A percentile compares a stretch with the other conserved stretches of the same genome.
phyloP scores from a whole-genome alignment of 2,797 vertebrate genomes.

The Phrynocephalus guinanensis region DNA sequence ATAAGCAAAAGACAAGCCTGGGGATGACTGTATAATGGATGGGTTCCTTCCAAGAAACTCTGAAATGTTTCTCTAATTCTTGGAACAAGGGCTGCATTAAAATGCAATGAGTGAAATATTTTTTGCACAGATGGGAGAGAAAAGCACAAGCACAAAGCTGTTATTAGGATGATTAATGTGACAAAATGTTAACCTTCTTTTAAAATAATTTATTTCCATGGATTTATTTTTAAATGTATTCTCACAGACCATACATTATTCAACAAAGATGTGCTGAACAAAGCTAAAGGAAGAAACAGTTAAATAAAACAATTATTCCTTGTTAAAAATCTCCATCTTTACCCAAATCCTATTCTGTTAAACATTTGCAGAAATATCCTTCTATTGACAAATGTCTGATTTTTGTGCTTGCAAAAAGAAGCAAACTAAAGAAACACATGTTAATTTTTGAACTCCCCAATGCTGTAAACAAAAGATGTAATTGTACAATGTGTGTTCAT shows the following conservation, averaged over 20 bases:
- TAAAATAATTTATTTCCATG: conserved; percentile 85
- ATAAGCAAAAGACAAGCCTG: neutral
- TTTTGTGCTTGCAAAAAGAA: conserved; percentile 81
- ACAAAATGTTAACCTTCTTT: conserved; percentile 71
- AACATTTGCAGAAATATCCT: conserved; percentile 72
- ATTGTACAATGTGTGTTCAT: conserved; percentile 72
- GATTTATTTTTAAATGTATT: conserved; percentile 74
- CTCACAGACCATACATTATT: conserved; percentile 80
- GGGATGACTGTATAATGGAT: neutral
- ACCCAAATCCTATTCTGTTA: conserved; percentile 65
- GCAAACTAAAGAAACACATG: conserved; percentile 36
- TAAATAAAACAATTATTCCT: conserved; percentile 74
- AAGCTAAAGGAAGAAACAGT: conserved; percentile 80
- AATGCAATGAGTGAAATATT: neutral
- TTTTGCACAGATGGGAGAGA: neutral
- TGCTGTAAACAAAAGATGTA: conserved; percentile 66
- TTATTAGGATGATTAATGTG: conserved; percentile 73
- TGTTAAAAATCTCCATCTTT: conserved; percentile 65
- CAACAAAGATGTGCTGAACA: conserved; percentile 78
- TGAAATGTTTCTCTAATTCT: neutral
- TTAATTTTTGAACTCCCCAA: conserved; percentile 70
- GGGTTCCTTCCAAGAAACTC: neutral
- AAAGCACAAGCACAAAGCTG: conserved; percentile 54
- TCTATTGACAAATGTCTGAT: conserved; percentile 63
- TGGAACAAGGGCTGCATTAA: neutral